These are phyloP conservation scores for Machimus atricapillus DNA, from an alignment of 2,888 invertebrate species.

Conservation along the genomic window DNA sequence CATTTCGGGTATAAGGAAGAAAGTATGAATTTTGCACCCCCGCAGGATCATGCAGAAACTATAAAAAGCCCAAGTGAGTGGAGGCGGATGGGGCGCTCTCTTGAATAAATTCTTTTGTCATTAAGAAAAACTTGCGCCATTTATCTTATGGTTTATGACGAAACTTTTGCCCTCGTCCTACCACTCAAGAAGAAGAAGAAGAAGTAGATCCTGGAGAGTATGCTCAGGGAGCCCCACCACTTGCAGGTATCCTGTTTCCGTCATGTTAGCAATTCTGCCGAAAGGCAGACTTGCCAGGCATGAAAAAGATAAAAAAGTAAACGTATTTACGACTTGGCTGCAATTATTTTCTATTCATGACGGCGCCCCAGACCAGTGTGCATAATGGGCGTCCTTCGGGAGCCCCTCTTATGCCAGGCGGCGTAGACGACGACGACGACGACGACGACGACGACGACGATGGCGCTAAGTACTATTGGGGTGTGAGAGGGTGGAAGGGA, in stretches of 20 bases:
- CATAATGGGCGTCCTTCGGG: constrained; percentile 13
- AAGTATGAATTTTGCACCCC: background rate
- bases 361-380: background rate
- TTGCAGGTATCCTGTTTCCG: constrained; percentile 28
- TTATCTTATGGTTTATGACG: constrained; percentile 33
- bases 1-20: background rate
- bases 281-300: background rate
- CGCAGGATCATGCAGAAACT: background rate
- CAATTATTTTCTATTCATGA: constrained; percentile 33
- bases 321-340: constrained; percentile 13
- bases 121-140: constrained; percentile 33
- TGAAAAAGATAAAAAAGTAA: background rate
- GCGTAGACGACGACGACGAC: background rate
- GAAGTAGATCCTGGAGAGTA: background rate
- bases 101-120: constrained; percentile 34
- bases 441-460: background rate
- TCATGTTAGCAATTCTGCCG: constrained; percentile 16
- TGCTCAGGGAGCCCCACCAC: background rate
- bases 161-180: constrained; percentile 20
- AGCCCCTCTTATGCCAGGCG: background rate
- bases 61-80: constrained; percentile 2
- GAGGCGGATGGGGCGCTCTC: background rate
- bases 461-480: background rate
- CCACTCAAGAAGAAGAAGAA: background rate
- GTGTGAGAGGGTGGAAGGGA: background rate